phyloP scores from a whole-genome alignment of 2,888 invertebrate species.

The Dioctria linearis region DNA sequence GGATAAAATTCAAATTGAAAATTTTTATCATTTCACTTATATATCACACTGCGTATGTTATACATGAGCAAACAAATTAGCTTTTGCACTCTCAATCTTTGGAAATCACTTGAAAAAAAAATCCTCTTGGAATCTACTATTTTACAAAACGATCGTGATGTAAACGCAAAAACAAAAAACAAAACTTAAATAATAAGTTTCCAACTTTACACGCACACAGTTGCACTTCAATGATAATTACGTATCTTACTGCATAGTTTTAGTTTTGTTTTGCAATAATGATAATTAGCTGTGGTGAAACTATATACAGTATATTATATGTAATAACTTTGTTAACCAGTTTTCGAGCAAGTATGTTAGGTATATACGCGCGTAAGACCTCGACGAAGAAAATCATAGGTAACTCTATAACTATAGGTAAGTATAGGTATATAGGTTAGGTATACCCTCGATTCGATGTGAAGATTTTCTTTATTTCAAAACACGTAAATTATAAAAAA shows the following conservation, averaged over 20 bases:
- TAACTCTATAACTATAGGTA: too few species aligned
- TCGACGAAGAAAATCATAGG: background rate
- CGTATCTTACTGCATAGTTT: constrained; percentile 6
- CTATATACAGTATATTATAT: background rate
- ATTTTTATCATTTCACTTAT: constrained; percentile 9
- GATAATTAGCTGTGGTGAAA: constrained; percentile 37
- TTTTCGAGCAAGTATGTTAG: background rate
- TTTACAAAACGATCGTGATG: constrained; percentile 34
- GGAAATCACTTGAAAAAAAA: constrained; percentile 12
- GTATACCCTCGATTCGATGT: too few species aligned
- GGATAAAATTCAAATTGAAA: constrained; percentile 21
- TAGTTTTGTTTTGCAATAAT: constrained; percentile 27
- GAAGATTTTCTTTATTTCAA: too few species aligned
- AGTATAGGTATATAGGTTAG: too few species aligned
- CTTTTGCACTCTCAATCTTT: constrained; percentile 3
- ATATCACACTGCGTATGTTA: constrained; percentile 7
- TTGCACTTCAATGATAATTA: background rate
- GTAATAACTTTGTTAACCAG: background rate
- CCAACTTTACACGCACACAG: background rate
- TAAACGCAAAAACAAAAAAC: background rate
- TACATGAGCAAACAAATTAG: constrained; percentile 23
- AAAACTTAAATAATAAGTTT: background rate
- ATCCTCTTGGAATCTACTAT: constrained; percentile 8
- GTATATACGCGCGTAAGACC: background rate
- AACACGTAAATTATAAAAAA: too few species aligned